Conservation (phyloP, 2,888 invertebrate species). For the Nymphalis polychloros region DNA sequence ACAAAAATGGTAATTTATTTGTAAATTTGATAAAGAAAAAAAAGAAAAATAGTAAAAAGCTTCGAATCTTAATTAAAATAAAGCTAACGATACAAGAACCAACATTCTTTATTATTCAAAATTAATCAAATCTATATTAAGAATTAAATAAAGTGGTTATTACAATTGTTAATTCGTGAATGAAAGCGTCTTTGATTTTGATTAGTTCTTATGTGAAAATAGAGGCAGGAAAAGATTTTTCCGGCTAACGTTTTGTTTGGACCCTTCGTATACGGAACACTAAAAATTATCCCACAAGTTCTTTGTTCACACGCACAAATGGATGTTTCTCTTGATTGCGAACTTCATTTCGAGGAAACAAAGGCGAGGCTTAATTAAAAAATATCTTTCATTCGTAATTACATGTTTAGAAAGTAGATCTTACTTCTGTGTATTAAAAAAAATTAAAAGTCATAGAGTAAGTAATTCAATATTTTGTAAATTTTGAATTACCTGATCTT, state of each 20-base stretch:
- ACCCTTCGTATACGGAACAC: background rate
- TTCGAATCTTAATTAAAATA: background rate
- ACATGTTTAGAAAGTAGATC: conserved; percentile 10
- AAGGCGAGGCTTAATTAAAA: conserved; percentile 25
- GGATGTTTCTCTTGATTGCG: conserved; percentile 27
- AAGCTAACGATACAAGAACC: too few species aligned
- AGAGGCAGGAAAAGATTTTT: background rate
- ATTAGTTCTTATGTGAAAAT: background rate
- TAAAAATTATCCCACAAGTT: conserved; percentile 10
- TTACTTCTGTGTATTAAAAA: conserved; percentile 10
- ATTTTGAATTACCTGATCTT: too few species aligned
- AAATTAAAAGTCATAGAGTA: background rate
- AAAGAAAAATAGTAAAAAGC: background rate
- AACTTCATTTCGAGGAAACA: conserved; percentile 26
- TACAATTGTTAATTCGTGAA: too few species aligned
- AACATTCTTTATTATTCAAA: too few species aligned
- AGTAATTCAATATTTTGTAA: too few species aligned
- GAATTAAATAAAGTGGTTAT: too few species aligned
- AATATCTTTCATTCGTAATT: conserved; percentile 26
- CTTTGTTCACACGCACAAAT: conserved; percentile 28
- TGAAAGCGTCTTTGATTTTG: background rate
- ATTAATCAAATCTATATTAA: too few species aligned
- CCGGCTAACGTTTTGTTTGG: background rate
- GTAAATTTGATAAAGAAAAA: background rate
- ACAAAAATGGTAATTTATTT: background rate